phyloP scores from a whole-genome alignment of 37 sponge, comb jelly and placozoan genomes.

The Tethya wilhelma region DNA sequence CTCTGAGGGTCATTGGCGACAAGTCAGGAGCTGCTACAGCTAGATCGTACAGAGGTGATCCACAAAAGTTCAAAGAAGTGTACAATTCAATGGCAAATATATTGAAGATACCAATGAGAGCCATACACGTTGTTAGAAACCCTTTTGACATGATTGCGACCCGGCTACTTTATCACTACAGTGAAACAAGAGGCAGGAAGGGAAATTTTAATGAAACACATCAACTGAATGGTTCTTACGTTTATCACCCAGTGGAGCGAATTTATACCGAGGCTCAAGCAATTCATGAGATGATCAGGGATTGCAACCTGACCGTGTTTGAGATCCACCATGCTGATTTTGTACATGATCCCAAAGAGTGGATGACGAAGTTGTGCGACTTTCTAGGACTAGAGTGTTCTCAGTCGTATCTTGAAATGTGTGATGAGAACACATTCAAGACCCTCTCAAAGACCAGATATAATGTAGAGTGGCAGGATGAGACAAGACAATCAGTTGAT shows the following conservation, averaged over 20 bases:
- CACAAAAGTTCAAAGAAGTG: not conserved
- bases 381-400: constrained; percentile 32
- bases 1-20: constrained; percentile 31
- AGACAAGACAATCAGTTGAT: not conserved
- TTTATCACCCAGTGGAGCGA: not conserved
- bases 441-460: constrained; percentile 5
- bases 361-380: constrained; percentile 17
- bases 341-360: not conserved
- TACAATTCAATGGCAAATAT: not conserved
- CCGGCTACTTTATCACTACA: constrained; percentile 9
- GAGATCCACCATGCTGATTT: constrained; percentile 34
- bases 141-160: constrained; percentile 52
- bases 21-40: constrained; percentile 19
- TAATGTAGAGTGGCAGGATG: constrained; percentile 12
- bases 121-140: constrained; percentile 36
- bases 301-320: not conserved
- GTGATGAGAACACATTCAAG: not conserved
- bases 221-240: not conserved
- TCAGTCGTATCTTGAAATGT: constrained; percentile 15
- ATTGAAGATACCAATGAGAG: constrained; percentile 14
- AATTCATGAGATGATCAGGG: constrained; percentile 10
- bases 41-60: not conserved
- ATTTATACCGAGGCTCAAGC: not conserved
- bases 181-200: not conserved
- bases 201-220: not conserved